phyloP scores from a whole-genome alignment of 2,888 invertebrate species.

The Leptinotarsa juncta region DNA sequence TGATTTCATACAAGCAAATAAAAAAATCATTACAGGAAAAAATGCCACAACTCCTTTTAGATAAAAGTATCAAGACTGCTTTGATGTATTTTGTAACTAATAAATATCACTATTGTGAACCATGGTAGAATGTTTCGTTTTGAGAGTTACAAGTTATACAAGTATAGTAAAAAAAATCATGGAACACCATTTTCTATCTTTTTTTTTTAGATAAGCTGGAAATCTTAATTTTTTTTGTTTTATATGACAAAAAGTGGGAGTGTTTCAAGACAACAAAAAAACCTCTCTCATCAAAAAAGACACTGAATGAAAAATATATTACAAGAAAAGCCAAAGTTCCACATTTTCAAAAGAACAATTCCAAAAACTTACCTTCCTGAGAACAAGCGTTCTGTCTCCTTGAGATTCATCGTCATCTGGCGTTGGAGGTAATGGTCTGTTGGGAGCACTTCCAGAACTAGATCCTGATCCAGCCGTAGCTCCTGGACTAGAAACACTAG shows the following conservation, averaged over 20 bases:
- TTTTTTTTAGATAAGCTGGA: too few relatives aligned
- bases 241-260: not conserved
- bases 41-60: too few relatives aligned
- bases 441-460: conserved; percentile 80
- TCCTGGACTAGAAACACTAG: conserved; percentile 65
- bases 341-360: conserved; percentile 47
- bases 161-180: too few relatives aligned
- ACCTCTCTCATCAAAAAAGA: not conserved
- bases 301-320: conserved; percentile 23
- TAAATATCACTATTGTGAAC: too few relatives aligned
- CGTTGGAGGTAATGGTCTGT: conserved; percentile 93
- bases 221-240: too few relatives aligned
- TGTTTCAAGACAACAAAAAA: conserved; percentile 3
- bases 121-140: too few relatives aligned
- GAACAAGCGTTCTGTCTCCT: conserved; percentile 90
- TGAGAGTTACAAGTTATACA: too few relatives aligned
- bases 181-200: too few relatives aligned
- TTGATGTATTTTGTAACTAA: too few relatives aligned
- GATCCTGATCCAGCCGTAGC: conserved; percentile 59
- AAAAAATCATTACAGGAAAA: too few relatives aligned
- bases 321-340: conserved; percentile 50
- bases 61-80: too few relatives aligned
- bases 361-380: conserved; percentile 82
- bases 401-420: conserved; percentile 86
- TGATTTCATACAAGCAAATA: too few relatives aligned